Conservation (phyloP, 2,888 invertebrate species). For the Amorpha juglandis region DNA sequence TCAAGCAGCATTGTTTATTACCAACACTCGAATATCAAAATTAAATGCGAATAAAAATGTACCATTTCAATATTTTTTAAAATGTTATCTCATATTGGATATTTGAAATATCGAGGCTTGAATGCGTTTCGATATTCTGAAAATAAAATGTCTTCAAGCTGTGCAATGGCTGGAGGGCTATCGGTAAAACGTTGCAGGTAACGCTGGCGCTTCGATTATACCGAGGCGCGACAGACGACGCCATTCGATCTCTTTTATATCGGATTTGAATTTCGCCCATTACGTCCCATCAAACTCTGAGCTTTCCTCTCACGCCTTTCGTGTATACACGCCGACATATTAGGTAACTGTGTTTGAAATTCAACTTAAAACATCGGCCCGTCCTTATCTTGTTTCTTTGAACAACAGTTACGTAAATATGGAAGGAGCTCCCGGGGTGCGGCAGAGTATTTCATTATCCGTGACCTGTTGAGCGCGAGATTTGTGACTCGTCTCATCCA, state of each 20-base stretch:
- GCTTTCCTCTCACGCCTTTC: conserved; percentile 49
- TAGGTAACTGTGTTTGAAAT: conserved; percentile 66
- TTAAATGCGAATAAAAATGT: conserved; percentile 6
- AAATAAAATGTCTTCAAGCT: conserved; percentile 61
- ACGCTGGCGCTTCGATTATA: conserved; percentile 45
- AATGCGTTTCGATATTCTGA: conserved; percentile 54
- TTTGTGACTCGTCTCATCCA: conserved; percentile 71
- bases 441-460: conserved; percentile 76
- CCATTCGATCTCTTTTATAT: conserved; percentile 69
- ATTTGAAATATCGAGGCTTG: conserved; percentile 45
- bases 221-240: conserved; percentile 53
- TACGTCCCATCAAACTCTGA: conserved; percentile 61
- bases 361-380: conserved; percentile 62
- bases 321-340: conserved; percentile 70
- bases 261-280: conserved; percentile 80
- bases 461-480: conserved; percentile 80
- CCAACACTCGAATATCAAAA: neutral
- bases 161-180: conserved; percentile 55
- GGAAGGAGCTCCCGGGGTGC: conserved; percentile 69
- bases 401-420: conserved; percentile 77
- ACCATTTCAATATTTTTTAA: conserved; percentile 26
- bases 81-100: conserved; percentile 34
- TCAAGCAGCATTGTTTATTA: conserved; percentile 19
- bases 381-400: conserved; percentile 68
- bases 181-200: conserved; percentile 48